Base-by-base conservation (phyloP, 2,797 vertebrate species). In the Rhinatrema bivittatum region DNA sequence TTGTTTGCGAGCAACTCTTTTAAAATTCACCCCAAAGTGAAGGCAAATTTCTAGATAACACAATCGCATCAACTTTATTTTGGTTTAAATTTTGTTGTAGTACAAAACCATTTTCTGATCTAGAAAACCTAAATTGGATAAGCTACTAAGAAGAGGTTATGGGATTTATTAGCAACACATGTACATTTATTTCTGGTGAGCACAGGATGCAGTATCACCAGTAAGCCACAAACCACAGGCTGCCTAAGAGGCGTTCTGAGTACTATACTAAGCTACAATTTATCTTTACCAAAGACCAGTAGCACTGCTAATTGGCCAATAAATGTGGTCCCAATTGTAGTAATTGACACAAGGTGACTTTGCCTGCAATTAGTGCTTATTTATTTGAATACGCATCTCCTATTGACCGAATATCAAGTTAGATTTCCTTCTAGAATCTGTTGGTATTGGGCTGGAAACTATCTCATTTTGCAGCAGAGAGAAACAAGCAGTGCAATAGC, bases 261-360 rank as follows among this genome's bases (percentile, higher is more conserved):
- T 42, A n/a, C 37, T 16, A 52, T 3, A 22, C 50, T 22, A 7
- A 37, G 40, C 57, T 14, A 4, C 29, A 34, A 20, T 47, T 65
- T 44, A 52, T 65, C 70, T 60, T 49, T 1, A 23, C 53, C 37
- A 3, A 17, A 16, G 13, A 59, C 73, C 59, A 11, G 50, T 42
- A 73, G 71, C 68, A 44, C 50, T 51, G 21, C 67, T 78, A 79
- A 81, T 74, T 73, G 72, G 70, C 69, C 76, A 69, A 68, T 78
- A 78, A 79, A 79, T 65, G 60, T 9, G 3, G 56, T 16, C 56
- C 7, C 60, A 14, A 32, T 16, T 20, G 50, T 62, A 2, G 7
- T 7, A 3, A 45, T 61, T 29, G 20, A 42, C 23, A 30, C 18
- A 16, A 46, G 18, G 10, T 26, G 3, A 42, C 43, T 2, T 42